Evolutionary conservation across 37 sponge, comb jelly and placozoan genomes (phyloP), one percentile per base, ranked within the genome.

Genomic region (Halichondria panicea): DNA sequence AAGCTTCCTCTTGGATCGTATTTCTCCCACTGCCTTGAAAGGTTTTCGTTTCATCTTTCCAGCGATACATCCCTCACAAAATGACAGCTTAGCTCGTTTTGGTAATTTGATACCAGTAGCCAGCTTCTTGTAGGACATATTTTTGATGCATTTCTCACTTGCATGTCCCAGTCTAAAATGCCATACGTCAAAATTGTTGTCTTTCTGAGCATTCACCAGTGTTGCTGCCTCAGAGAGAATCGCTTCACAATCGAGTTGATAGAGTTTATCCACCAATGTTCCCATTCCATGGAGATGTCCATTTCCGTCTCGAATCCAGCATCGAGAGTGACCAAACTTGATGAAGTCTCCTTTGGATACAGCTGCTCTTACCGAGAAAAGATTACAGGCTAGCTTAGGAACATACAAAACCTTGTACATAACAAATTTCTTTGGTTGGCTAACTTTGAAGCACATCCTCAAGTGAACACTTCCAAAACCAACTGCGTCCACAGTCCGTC

Each of bases 41-140:
- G 81, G 57, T 36, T 62, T 70, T 25, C 72, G 21, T 25, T 22
- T 22, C 81, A 81, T 81, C 43, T 81, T 81, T 34, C 72, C 81
- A 32, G n/a, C 81, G 25, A 81, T 53, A 70, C 72, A 81, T 33
- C 72, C 72, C 48, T 81, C 81, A 62, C 81, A 81, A 55, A 81
- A 81, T 34, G 72, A 72, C 39, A 81, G 54, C 70, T 24, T 48
- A 39, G 50, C 62, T 60, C 37, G 15, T 24, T 81, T 72, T 58
- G 81, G 72, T 15, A 81, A 21, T 39, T 58, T 50, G 7, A 67
- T 39, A 28, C 61, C 70, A 37, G 53, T 18, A 50, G 15, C 15
- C 53, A 19, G 53, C 39, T 72, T 35, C 25, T 71, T 71, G 18
- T 70, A 22, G 48, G 45, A 50, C 43, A 72, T 70, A 2, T 71